A percentile compares a stretch with the other conserved stretches of the same genome.
These are phyloP conservation scores for Gari tellinella DNA, from an alignment of 2,888 invertebrate genomes.

Conservation along the genomic window DNA sequence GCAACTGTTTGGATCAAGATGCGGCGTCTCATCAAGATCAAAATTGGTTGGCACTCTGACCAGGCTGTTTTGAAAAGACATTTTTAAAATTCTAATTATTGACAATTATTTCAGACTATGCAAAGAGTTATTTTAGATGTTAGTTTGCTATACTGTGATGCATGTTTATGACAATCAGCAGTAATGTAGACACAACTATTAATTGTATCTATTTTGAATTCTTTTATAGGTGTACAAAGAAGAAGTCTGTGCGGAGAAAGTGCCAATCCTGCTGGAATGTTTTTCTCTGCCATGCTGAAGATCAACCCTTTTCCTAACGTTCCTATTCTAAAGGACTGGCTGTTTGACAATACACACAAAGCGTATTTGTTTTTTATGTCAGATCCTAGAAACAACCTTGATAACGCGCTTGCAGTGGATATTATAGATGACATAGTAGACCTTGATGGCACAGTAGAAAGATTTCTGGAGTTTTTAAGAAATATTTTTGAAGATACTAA, in stretches of 20 bases:
- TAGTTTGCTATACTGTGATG: no score
- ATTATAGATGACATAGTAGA: constrained; percentile 24
- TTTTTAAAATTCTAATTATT: no score
- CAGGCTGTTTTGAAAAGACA: no score
- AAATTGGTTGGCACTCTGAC: no score
- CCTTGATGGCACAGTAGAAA: constrained; percentile 15
- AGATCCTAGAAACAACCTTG: constrained; percentile 21
- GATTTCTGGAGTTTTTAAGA: constrained; percentile 4
- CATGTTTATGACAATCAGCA: no score
- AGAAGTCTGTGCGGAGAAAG: constrained; percentile 55
- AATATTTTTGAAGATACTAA: background rate
- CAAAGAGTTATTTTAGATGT: no score
- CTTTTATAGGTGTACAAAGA: constrained; percentile 25
- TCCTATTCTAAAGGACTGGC: constrained; percentile 46
- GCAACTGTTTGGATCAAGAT: no score
- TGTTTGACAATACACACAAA: constrained; percentile 20
- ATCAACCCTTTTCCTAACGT: constrained; percentile 50
- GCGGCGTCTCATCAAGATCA: no score
- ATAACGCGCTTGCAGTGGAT: constrained; percentile 13
- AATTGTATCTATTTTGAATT: background rate
- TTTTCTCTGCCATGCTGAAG: constrained; percentile 28
- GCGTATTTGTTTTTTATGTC: constrained; percentile 43
- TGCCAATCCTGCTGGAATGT: constrained; percentile 60
- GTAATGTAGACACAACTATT: no score
- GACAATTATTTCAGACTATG: no score